Conservation (phyloP, 2,888 invertebrate genomes). For the Parapristionchus giblindavisi region DNA sequence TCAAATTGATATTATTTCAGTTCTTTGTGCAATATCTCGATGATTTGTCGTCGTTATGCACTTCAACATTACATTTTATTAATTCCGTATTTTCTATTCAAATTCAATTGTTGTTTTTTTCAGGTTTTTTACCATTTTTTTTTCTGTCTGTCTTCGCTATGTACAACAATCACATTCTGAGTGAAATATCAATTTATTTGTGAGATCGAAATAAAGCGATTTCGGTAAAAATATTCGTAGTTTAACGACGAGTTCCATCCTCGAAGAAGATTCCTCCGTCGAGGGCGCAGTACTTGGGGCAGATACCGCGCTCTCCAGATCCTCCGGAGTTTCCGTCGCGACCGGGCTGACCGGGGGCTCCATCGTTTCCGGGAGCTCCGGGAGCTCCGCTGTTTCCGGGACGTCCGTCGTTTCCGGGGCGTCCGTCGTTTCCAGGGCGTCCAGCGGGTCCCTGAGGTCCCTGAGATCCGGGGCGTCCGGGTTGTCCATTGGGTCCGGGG, state of each 20-base stretch:
- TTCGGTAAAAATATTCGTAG: not conserved
- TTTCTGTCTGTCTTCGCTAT: too few species aligned
- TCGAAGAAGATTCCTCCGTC: constrained; percentile 37
- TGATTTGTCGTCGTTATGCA: too few species aligned
- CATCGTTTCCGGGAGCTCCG: constrained; percentile 45
- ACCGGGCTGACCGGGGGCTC: constrained; percentile 45
- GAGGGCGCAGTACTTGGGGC: constrained; percentile 38
- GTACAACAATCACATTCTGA: too few species aligned
- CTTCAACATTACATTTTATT: too few species aligned
- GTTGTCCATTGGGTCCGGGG: constrained; percentile 26
- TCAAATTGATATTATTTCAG: too few species aligned
- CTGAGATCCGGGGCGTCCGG: constrained; percentile 38
- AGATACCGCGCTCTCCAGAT: constrained; percentile 47
- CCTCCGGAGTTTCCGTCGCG: constrained; percentile 48
- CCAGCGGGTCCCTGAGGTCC: constrained; percentile 74
- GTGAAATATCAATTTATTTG: too few species aligned
- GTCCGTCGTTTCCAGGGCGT: constrained; percentile 69
- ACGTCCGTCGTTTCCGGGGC: constrained; percentile 36
- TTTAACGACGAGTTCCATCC: constrained; percentile 35
- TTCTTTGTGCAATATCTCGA: too few species aligned
- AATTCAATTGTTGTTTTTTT: too few species aligned
- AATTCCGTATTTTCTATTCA: too few species aligned
- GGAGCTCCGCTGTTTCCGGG: constrained; percentile 46
- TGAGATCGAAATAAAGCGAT: too few species aligned
- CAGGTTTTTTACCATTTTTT: too few species aligned